phyloP scores from a whole-genome alignment of 2,113 vertebrate species.

The Xenopus borealis region DNA sequence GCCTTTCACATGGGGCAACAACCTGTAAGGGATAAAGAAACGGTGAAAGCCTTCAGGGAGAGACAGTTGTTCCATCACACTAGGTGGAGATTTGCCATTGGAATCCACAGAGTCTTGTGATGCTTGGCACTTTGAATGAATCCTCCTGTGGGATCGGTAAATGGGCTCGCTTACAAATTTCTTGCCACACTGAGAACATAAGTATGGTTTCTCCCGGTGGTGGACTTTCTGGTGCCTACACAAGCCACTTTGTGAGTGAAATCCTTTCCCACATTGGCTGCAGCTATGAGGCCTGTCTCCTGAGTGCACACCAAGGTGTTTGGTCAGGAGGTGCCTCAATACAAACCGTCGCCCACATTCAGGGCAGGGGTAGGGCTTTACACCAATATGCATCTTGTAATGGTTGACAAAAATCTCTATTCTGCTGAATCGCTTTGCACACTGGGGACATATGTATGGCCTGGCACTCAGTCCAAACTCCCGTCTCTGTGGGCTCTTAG shows the following conservation, averaged over 20 bases:
- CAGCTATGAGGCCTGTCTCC: slow-evolving; percentile 58
- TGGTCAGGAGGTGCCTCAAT: slow-evolving; percentile 21
- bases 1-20: slow-evolving; percentile 40
- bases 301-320: slow-evolving; percentile 47
- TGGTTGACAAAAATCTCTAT: slow-evolving; percentile 17
- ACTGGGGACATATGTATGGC: slow-evolving; percentile 24
- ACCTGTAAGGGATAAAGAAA: slow-evolving; percentile 52
- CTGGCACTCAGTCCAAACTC: not conserved
- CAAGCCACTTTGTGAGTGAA: slow-evolving; percentile 53
- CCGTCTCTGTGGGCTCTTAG: not conserved
- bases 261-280: slow-evolving; percentile 53
- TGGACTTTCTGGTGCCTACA: slow-evolving; percentile 56
- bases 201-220: slow-evolving; percentile 50
- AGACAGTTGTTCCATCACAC: slow-evolving; percentile 54
- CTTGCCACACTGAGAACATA: slow-evolving; percentile 20
- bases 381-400: slow-evolving; percentile 58
- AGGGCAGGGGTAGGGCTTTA: slow-evolving; percentile 57
- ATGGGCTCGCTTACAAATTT: slow-evolving; percentile 1
- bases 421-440: slow-evolving; percentile 11
- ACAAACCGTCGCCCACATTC: slow-evolving; percentile 32
- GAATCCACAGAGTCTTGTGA: slow-evolving; percentile 3
- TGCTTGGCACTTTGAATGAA: slow-evolving; percentile 49
- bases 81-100: not conserved
- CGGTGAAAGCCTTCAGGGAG: slow-evolving; percentile 51
- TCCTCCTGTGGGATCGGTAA: slow-evolving; percentile 37